Conservation (phyloP, 2,113 vertebrate species). For the Erpornis zantholeuca region DNA sequence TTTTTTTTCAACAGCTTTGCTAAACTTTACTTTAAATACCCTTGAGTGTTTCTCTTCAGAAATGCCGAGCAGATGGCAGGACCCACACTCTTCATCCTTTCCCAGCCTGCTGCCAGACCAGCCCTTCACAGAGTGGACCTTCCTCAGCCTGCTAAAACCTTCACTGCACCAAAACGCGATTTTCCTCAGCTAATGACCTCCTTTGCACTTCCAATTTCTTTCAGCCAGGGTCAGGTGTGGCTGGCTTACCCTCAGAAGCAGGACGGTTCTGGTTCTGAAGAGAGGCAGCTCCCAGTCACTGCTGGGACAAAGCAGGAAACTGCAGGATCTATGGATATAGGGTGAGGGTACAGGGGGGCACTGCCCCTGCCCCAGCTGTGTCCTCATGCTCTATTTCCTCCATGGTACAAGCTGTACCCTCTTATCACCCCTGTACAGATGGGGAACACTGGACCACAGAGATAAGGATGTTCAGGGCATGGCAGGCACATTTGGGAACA, state of each 20-base stretch:
- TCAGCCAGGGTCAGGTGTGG: not conserved
- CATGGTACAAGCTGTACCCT: accelerated
- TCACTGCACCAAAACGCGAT: not conserved
- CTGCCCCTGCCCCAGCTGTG: not conserved
- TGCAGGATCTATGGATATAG: not conserved
- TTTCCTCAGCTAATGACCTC: not conserved
- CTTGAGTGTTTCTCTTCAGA: not conserved
- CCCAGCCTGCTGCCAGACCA: not conserved
- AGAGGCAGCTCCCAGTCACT: not conserved
- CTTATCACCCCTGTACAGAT: not conserved
- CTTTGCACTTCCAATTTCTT: not conserved
- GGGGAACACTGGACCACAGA: not conserved
- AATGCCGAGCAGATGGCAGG: not conserved
- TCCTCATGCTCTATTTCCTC: not conserved
- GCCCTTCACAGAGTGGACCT: not conserved
- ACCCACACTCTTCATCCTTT: not conserved
- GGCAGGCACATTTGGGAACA: not conserved
- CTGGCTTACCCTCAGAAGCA: not conserved
- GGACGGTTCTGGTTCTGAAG: not conserved
- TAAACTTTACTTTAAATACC: not conserved
- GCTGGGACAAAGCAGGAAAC: not conserved
- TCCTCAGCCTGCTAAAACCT: not conserved
- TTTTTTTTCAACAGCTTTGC: not conserved
- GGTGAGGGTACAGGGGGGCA: not conserved
- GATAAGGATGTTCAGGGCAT: not conserved